A percentile compares a stretch with the other conserved stretches of the same genome.
Conservation (phyloP, 2,888 invertebrate genomes). For the Lycophotia porphyrea region DNA sequence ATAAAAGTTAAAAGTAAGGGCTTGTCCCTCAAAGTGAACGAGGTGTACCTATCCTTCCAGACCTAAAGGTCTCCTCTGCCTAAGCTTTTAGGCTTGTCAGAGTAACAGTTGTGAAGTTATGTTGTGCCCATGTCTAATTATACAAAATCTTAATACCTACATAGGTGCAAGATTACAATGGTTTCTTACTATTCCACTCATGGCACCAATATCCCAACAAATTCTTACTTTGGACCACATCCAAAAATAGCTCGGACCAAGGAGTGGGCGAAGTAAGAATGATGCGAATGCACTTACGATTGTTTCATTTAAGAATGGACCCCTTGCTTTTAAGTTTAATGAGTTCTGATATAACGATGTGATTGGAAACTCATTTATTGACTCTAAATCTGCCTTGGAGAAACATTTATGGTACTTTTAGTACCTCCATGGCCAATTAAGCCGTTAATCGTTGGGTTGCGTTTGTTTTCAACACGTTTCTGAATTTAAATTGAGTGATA, state of each 20-base stretch:
- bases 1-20: too few species aligned
- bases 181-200: neutral
- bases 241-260: conserved; percentile 81
- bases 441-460: conserved; percentile 46
- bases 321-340: conserved; percentile 80
- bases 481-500: conserved; percentile 50
- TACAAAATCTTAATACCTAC: neutral
- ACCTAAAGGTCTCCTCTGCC: too few species aligned
- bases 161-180: too few species aligned
- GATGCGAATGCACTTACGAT: conserved; percentile 85
- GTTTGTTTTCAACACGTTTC: conserved; percentile 55
- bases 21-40: too few species aligned
- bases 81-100: too few species aligned
- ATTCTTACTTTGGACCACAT: conserved; percentile 70
- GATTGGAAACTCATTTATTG: conserved; percentile 72
- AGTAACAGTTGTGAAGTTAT: too few species aligned
- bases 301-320: conserved; percentile 85
- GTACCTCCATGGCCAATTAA: conserved; percentile 55
- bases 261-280: conserved; percentile 86
- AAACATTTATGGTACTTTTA: conserved; percentile 61
- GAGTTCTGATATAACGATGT: conserved; percentile 78
- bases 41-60: too few species aligned
- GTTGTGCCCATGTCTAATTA: too few species aligned
- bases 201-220: conserved; percentile 21
- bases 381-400: conserved; percentile 56